phyloP scores from a whole-genome alignment of 23 tunicate species.

The Halocynthia roretzi region DNA sequence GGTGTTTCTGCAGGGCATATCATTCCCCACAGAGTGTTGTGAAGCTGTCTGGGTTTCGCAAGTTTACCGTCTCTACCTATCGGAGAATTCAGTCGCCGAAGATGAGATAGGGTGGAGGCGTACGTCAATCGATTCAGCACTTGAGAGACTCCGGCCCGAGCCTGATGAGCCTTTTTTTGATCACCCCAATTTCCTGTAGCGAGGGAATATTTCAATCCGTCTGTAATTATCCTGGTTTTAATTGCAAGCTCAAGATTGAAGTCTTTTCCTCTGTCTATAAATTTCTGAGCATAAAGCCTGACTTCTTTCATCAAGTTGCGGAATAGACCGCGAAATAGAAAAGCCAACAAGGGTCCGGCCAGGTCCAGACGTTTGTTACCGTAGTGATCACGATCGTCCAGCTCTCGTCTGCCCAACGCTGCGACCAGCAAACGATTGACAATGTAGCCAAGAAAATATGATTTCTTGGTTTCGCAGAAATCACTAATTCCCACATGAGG shows the following conservation, averaged over 20 bases:
- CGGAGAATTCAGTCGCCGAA: constrained; percentile 94
- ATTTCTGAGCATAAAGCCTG: constrained; percentile 96
- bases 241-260: constrained; percentile 86
- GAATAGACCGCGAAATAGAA: constrained; percentile 93
- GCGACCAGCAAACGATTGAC: constrained; percentile 94
- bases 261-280: constrained; percentile 94
- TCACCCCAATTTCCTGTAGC: constrained; percentile 99
- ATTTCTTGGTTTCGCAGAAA: constrained; percentile 99
- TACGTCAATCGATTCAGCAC: constrained; percentile 94
- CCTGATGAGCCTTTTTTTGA: constrained; percentile 99
- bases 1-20: constrained; percentile 99
- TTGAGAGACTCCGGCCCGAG: constrained; percentile 98
- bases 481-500: constrained; percentile 99
- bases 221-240: constrained; percentile 90
- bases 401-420: constrained; percentile 92
- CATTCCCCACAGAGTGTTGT: constrained; percentile 98
- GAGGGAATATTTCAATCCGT: constrained; percentile 95
- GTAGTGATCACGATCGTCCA: constrained; percentile 99
- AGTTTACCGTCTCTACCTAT: constrained; percentile 98
- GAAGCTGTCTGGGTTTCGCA: constrained; percentile 98
- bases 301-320: constrained; percentile 95
- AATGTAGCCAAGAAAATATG: constrained; percentile 99
- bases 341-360: constrained; percentile 98
- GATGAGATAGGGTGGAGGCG: constrained; percentile 96
- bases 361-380: constrained; percentile 98